Evolutionary conservation across 1,140 invertebrate species (phyloP).

Genomic region (Drosophila burlai): DNA sequence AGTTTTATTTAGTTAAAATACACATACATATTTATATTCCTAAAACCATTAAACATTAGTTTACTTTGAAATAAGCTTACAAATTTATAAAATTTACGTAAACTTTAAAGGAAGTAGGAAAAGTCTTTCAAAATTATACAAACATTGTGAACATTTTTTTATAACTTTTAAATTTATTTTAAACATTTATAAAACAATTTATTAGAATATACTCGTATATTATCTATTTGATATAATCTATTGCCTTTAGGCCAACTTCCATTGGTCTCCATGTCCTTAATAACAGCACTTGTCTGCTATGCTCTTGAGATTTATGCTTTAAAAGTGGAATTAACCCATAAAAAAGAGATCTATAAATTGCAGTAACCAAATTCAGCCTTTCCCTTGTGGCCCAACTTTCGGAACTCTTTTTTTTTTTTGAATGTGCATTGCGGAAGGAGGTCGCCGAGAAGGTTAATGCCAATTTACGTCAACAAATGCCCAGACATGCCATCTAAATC

Average conservation of each 20-base stretch:
- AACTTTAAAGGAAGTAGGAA: too few relatives aligned
- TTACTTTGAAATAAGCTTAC: too few relatives aligned
- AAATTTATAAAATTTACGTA: too few relatives aligned
- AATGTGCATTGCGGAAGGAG: constrained; percentile 57
- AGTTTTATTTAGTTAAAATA: not conserved
- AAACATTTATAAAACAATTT: not conserved
- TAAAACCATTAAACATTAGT: too few relatives aligned
- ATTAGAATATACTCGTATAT: too few relatives aligned
- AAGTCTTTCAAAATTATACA: too few relatives aligned
- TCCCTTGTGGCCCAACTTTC: constrained; percentile 24
- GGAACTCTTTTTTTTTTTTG: constrained; percentile 4
- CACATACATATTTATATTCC: too few relatives aligned
- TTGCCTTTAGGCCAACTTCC: not conserved
- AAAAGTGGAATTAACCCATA: constrained; percentile 34
- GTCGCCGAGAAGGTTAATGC: constrained; percentile 74
- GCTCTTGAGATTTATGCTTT: constrained; percentile 19
- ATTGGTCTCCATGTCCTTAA: not conserved
- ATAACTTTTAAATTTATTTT: not conserved
- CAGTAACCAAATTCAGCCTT: constrained; percentile 39
- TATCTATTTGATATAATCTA: rapidly evolving
- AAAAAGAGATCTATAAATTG: constrained; percentile 40
- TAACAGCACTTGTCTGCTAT: constrained; percentile 4
- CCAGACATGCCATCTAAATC: constrained; percentile 57
- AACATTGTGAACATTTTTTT: too few relatives aligned
- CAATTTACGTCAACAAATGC: constrained; percentile 77